Conservation (phyloP, 1,140 invertebrate genomes). For the Chymomyza costata region DNA sequence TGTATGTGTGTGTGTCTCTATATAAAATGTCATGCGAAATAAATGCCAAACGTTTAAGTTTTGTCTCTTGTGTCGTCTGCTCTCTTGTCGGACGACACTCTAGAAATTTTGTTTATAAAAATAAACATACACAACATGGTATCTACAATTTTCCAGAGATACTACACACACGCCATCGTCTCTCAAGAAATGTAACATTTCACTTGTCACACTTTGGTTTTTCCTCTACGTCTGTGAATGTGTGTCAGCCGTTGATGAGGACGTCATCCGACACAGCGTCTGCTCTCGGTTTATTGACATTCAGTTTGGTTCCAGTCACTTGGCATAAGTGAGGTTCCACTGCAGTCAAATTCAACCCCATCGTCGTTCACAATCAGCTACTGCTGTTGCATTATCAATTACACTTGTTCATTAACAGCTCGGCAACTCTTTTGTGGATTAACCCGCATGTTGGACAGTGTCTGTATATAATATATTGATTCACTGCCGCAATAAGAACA, state of each 20-base stretch:
- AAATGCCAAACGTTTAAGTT: constrained; percentile 53
- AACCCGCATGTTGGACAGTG: constrained; percentile 55
- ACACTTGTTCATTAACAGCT: constrained; percentile 63
- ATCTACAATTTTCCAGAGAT: constrained; percentile 42
- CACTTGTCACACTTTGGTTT: constrained; percentile 60
- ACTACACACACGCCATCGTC: constrained; percentile 44
- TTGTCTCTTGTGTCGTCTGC: constrained; percentile 21
- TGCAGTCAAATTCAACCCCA: neutral
- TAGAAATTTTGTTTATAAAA: neutral
- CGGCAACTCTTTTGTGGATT: constrained; percentile 39
- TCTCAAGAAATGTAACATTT: constrained; percentile 36
- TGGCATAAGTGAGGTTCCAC: neutral
- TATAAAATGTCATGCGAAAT: constrained; percentile 66
- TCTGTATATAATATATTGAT: no score
- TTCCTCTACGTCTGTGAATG: constrained; percentile 33
- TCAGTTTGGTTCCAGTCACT: constrained; percentile 23
- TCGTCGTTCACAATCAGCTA: constrained; percentile 22
- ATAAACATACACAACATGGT: neutral
- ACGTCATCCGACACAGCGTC: constrained; percentile 12
- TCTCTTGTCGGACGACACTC: constrained; percentile 1
- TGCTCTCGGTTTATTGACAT: constrained; percentile 56
- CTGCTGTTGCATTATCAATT: constrained; percentile 51
- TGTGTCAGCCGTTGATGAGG: constrained; percentile 48
- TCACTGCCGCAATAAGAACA: no score
- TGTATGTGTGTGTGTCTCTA: constrained; percentile 24